These are phyloP conservation scores for Ectropis crepuscularia DNA, from an alignment of 2,888 invertebrate species.

Conservation along the genomic window DNA sequence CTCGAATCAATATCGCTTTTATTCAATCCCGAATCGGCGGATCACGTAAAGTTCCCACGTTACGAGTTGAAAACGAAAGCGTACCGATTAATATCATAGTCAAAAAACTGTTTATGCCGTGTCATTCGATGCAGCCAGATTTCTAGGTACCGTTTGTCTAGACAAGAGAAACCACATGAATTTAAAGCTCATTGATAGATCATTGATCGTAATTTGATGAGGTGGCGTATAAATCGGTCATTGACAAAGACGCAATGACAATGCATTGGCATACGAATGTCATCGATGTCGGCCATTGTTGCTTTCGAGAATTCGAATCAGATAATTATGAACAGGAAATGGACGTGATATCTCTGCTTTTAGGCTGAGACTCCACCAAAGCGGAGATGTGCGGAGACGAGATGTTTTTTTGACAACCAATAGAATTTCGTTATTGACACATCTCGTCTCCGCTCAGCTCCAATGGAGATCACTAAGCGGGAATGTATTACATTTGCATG, in stretches of 20 bases:
- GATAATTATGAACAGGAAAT: not conserved
- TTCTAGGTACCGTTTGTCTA: conserved; percentile 30
- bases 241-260: conserved; percentile 7
- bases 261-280: conserved; percentile 2
- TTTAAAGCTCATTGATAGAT: conserved; percentile 15
- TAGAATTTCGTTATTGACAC: too few species aligned
- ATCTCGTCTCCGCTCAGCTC: too few species aligned
- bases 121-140: conserved; percentile 32
- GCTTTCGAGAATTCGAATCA: not conserved
- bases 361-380: too few species aligned
- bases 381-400: too few species aligned
- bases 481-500: too few species aligned
- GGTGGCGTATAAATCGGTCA: conserved; percentile 3
- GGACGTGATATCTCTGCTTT: not conserved
- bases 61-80: conserved; percentile 53
- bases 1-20: conserved; percentile 38
- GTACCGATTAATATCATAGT: conserved; percentile 26
- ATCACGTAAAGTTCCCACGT: conserved; percentile 47
- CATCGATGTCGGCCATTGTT: not conserved
- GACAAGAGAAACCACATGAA: conserved; percentile 13
- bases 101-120: conserved; percentile 35
- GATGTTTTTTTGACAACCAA: too few species aligned
- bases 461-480: too few species aligned
- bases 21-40: conserved; percentile 36
- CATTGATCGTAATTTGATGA: conserved; percentile 22